Base-by-base conservation (phyloP, 2,113 vertebrate species). In the Ardeotis arabs region DNA sequence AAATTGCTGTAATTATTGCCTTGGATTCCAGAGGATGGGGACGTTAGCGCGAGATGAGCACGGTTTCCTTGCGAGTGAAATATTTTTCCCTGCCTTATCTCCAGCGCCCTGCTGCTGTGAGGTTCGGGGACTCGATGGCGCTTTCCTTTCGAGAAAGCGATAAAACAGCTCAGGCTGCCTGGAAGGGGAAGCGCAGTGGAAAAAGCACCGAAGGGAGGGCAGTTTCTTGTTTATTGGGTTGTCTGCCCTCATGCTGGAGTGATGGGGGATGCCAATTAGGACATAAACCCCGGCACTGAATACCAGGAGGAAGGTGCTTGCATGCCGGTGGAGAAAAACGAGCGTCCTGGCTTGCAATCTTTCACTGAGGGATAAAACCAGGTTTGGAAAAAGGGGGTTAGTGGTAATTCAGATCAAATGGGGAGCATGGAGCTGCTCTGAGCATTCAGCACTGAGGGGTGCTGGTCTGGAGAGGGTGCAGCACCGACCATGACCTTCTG, bases 1-100 rank as follows among this genome's bases (percentile, higher is more conserved):
- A 97, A 97, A 97, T 97, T 96, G 93, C 94, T 97, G 95, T 97
- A 97, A 97, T 96, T 96, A 97, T 94, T 96, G 96, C 94, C 91
- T 97, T 82, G 92, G 91, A 97, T 97, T 97, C 94, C 95, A 96
- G 94, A 95, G 89, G 94, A 97, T 37, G 77, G 94, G 78, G 92
- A 96, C 18, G 62, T 85, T 92, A 95, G 89, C 1, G 25, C 0
- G 1, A 91, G 93, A 97, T 47, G 84, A 96, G 89, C 89, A 25
- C 24, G 29, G 74, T 83, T 97, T 93, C 91, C 87, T 95, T 96
- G 91, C 20, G 2, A 96, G 91, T 96, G 96, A 97, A 97, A 95
- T 95, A 95, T 95, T 95, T 96, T 96, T 92, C 89, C 67, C 78
- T 95, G 94, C 81, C 92, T 97, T 96, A 96, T 96, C 96, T 95